Evolutionary conservation across 1,140 invertebrate species (phyloP).

Genomic region (Caligus rogercresseyi): DNA sequence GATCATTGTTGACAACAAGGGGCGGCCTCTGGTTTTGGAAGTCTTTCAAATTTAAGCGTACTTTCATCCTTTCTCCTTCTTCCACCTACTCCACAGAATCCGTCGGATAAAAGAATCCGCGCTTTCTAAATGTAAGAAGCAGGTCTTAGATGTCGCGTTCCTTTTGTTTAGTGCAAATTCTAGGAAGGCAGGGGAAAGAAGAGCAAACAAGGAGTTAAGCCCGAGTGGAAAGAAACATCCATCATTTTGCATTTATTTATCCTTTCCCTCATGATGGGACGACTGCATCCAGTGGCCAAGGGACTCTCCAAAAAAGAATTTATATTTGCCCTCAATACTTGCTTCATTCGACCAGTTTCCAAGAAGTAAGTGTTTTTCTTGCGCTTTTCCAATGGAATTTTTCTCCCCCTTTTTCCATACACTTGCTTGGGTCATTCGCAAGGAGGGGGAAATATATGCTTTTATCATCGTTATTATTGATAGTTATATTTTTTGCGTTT

Average conservation of each 20-base stretch:
- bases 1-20: no score
- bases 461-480: no score
- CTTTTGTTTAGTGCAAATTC: not conserved
- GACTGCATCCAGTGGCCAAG: not conserved
- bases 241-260: not conserved
- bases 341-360: not conserved
- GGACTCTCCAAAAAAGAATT: not conserved
- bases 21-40: not conserved
- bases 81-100: not conserved
- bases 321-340: not conserved
- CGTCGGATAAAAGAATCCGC: not conserved
- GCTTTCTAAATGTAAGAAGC: not conserved
- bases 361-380: no score
- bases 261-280: not conserved
- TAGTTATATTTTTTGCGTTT: no score
- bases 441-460: no score
- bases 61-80: not conserved
- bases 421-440: no score
- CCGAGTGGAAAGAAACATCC: no score
- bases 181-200: not conserved
- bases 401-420: no score
- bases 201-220: no score
- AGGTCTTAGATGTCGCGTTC: not conserved
- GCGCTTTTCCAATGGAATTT: no score
- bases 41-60: not conserved